Conservation (phyloP, 2,797 vertebrate species). For the Bradypodion ventrale region DNA sequence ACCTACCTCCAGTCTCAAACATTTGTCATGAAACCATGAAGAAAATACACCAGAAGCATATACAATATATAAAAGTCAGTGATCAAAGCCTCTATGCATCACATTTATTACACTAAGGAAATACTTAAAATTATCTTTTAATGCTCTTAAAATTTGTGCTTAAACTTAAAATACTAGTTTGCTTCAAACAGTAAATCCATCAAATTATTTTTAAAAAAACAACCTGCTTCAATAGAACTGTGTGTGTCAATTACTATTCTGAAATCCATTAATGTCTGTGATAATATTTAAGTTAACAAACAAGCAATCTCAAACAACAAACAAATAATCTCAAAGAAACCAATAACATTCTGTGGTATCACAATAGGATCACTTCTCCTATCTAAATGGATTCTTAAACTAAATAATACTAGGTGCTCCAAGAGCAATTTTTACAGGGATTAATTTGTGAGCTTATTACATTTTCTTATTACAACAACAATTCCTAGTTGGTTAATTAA, state of each 20-base stretch:
- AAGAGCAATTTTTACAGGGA: constrained; percentile 20
- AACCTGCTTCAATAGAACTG: constrained; percentile 23
- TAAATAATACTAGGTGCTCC: constrained; percentile 13
- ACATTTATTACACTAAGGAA: background rate
- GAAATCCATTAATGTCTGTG: background rate
- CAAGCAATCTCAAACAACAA: too few species aligned
- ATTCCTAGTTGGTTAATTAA: constrained; percentile 4
- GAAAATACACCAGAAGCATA: constrained; percentile 13
- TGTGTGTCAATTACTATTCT: constrained; percentile 18
- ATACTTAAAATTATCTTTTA: background rate
- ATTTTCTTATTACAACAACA: background rate
- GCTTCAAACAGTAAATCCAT: background rate
- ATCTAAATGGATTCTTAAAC: constrained; percentile 46
- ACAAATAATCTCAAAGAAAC: constrained; percentile 54
- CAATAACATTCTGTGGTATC: constrained; percentile 43
- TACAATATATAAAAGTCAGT: constrained; percentile 22
- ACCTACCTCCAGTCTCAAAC: background rate
- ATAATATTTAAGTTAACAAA: constrained; percentile 46
- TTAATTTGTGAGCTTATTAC: background rate
- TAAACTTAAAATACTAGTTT: background rate
- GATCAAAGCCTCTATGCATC: background rate
- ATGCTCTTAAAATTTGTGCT: constrained; percentile 6
- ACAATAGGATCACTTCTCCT: constrained; percentile 46
- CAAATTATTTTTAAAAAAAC: constrained; percentile 34
- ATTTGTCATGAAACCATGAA: background rate